Percentiles rank a stretch among this genome's conserved stretches.
phyloP scores from a whole-genome alignment of 2,113 vertebrate genomes.

The Porphyrio hochstetteri region DNA sequence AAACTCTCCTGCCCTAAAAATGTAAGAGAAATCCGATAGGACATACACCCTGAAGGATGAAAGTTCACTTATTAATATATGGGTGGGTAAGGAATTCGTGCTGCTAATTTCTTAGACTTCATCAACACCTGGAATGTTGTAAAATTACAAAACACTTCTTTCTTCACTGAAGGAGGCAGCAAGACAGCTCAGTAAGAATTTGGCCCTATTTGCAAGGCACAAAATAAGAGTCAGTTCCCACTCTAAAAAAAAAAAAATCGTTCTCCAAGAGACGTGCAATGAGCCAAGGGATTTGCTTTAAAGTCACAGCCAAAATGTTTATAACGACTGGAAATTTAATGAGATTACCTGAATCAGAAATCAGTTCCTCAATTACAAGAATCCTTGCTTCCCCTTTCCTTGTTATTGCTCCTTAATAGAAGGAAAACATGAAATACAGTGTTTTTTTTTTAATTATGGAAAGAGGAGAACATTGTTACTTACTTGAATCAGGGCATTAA shows the following conservation, averaged over 20 bases:
- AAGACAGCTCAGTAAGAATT: background rate
- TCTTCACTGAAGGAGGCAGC: background rate
- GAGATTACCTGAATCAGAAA: background rate
- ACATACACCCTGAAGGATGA: accelerated
- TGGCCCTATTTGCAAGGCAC: background rate
- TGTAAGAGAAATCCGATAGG: no score
- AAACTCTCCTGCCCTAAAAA: background rate
- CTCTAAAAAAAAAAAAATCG: background rate
- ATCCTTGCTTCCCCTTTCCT: background rate
- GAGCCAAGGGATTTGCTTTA: background rate
- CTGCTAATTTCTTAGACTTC: background rate
- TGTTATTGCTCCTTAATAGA: background rate
- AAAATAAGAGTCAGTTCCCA: background rate
- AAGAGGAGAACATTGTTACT: background rate
- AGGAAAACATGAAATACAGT: background rate
- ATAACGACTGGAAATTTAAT: background rate
- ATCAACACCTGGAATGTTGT: background rate
- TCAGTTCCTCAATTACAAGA: background rate
- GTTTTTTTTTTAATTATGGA: background rate
- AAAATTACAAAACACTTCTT: background rate
- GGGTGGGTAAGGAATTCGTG: accelerated
- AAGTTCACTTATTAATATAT: background rate
- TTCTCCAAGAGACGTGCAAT: background rate
- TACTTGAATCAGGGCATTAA: background rate
- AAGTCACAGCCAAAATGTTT: background rate